A percentile compares a stretch with the other conserved stretches of the same genome.
Evolutionary conservation across 2,888 invertebrate species (phyloP).

Genomic region (Monochamus alternatus): DNA sequence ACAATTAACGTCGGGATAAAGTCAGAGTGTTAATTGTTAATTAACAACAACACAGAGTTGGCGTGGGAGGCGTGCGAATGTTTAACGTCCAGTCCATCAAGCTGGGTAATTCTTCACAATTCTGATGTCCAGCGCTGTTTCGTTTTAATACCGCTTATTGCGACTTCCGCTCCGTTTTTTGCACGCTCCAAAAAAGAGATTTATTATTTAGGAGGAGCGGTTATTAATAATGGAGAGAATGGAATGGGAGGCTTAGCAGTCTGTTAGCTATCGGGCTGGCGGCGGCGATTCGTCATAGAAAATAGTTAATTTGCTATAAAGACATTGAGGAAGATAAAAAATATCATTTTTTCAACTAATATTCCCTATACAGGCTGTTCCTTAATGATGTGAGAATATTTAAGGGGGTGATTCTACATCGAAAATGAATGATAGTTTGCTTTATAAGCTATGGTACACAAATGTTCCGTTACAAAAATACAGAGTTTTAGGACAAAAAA

Average conservation of each 20-base stretch:
- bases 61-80: conserved; percentile 63
- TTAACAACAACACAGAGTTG: conserved; percentile 62
- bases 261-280: no score
- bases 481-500: no score
- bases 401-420: no score
- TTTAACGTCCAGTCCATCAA: conserved; percentile 49
- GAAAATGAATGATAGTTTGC: no score
- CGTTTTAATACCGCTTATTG: conserved; percentile 28
- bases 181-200: neutral
- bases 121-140: conserved; percentile 24
- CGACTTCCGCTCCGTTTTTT: conserved; percentile 23
- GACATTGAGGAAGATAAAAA: no score
- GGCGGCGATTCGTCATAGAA: no score
- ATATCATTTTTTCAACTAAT: no score
- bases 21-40: conserved; percentile 65
- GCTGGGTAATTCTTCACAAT: conserved; percentile 48
- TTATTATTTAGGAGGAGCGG: conserved; percentile 5
- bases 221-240: neutral
- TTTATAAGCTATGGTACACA: no score
- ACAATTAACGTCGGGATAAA: conserved; percentile 62
- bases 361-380: no score
- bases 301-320: no score
- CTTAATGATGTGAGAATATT: no score
- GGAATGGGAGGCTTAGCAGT: neutral
- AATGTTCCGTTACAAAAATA: no score